These are phyloP conservation scores for Butorides virescens DNA, from an alignment of 2,113 vertebrate genomes.

Conservation along the genomic window DNA sequence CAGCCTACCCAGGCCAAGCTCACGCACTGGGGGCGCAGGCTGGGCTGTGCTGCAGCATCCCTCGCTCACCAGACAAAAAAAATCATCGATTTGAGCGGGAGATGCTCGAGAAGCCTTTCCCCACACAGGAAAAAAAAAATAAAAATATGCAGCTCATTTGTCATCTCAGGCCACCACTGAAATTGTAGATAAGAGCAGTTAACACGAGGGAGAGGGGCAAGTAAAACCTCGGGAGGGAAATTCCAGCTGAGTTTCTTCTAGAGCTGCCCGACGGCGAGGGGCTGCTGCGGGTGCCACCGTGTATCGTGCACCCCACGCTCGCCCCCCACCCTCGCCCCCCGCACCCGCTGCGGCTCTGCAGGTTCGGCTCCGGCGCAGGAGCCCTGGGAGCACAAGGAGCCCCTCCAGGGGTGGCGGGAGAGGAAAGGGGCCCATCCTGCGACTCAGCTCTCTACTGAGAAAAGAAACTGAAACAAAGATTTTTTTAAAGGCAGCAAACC, in stretches of 20 bases:
- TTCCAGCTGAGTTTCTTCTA: conserved; percentile 30
- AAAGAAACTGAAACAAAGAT: not conserved
- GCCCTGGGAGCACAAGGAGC: not conserved
- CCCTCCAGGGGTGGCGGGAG: rapidly evolving
- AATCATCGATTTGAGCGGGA: rapidly evolving
- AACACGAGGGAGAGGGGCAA: conserved; percentile 20
- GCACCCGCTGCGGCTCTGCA: not conserved
- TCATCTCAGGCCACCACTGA: not conserved
- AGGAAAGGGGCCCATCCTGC: not conserved
- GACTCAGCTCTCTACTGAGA: rapidly evolving
- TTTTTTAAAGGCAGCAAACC: not conserved
- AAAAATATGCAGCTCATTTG: not conserved
- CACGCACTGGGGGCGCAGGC: rapidly evolving
- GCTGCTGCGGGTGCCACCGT: not conserved
- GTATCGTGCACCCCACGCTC: not conserved
- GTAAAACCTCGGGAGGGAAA: not conserved
- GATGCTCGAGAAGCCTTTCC: not conserved
- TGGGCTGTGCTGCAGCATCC: rapidly evolving
- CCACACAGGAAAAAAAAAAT: not conserved
- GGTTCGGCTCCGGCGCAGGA: not conserved
- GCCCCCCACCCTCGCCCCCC: too few relatives aligned
- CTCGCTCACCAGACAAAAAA: not conserved
- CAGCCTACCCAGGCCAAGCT: not conserved
- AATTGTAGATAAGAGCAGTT: not conserved
- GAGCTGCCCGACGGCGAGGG: not conserved